phyloP scores from a whole-genome alignment of 1,140 invertebrate species.

The Lepidostoma basale region DNA sequence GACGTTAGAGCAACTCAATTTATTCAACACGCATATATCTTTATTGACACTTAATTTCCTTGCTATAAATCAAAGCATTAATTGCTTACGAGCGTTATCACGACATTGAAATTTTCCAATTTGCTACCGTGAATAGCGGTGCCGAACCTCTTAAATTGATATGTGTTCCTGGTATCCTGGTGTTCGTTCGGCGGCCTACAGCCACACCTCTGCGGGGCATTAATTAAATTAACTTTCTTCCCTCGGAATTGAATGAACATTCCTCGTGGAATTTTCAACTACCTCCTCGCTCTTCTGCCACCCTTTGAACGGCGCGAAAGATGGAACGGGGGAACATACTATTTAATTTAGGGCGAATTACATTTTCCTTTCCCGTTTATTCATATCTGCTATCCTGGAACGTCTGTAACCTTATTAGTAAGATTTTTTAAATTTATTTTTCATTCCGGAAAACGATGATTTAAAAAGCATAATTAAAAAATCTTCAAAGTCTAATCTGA shows the following conservation, averaged over 20 bases:
- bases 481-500: too few species aligned
- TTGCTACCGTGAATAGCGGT: constrained; percentile 14
- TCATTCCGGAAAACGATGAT: too few species aligned
- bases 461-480: too few species aligned
- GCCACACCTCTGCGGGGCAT: constrained; percentile 39
- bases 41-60: constrained; percentile 2
- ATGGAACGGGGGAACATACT: neutral
- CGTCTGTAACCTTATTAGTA: too few species aligned
- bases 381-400: too few species aligned
- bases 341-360: too few species aligned
- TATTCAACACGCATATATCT: constrained; percentile 1
- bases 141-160: constrained; percentile 32
- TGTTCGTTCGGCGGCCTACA: constrained; percentile 33
- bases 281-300: neutral
- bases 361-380: too few species aligned
- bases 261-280: constrained; percentile 39
- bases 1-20: too few species aligned
- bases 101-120: constrained; percentile 21
- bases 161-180: constrained; percentile 31
- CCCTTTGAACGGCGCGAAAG: constrained; percentile 13
- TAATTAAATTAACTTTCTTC: constrained; percentile 47
- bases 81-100: constrained; percentile 2
- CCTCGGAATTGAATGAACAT: constrained; percentile 44
- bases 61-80: constrained; percentile 15
- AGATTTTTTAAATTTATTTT: too few species aligned